Evolutionary conservation across 2,888 invertebrate species (phyloP).

Genomic region (Stegophylla sp.): DNA sequence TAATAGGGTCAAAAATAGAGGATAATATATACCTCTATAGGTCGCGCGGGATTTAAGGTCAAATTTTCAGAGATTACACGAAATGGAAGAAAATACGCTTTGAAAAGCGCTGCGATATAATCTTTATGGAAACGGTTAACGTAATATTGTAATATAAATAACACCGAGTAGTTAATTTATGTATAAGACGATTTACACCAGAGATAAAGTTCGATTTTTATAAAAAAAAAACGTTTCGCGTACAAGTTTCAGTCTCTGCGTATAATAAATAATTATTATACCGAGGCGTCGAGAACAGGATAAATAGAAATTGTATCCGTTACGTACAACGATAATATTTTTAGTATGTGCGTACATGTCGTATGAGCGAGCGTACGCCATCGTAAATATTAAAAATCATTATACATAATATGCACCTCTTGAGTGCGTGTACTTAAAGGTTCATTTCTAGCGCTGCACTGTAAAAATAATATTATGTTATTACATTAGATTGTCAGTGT

Average conservation of each 20-base stretch:
- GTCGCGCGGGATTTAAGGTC: not conserved
- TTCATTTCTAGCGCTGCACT: too few species aligned
- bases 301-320: conserved; percentile 31
- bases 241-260: not conserved
- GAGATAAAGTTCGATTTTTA: not conserved
- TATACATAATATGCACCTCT: too few species aligned
- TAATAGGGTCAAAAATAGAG: not conserved
- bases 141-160: not conserved
- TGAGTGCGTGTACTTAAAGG: too few species aligned
- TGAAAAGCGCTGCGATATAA: not conserved
- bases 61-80: not conserved
- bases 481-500: too few species aligned
- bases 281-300: conserved; percentile 13
- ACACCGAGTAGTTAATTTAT: not conserved
- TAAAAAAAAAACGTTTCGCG: not conserved
- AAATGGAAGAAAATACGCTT: not conserved
- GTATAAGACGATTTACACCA: not conserved
- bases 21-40: not conserved
- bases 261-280: conserved; percentile 4
- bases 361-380: too few species aligned
- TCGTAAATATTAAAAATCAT: too few species aligned
- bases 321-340: not conserved
- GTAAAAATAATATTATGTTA: too few species aligned
- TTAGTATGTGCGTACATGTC: too few species aligned
- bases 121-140: not conserved